A percentile compares a stretch with the other conserved stretches of the same genome.
phyloP scores from a whole-genome alignment of 1,140 invertebrate species.

The Tetraneura akinire region DNA sequence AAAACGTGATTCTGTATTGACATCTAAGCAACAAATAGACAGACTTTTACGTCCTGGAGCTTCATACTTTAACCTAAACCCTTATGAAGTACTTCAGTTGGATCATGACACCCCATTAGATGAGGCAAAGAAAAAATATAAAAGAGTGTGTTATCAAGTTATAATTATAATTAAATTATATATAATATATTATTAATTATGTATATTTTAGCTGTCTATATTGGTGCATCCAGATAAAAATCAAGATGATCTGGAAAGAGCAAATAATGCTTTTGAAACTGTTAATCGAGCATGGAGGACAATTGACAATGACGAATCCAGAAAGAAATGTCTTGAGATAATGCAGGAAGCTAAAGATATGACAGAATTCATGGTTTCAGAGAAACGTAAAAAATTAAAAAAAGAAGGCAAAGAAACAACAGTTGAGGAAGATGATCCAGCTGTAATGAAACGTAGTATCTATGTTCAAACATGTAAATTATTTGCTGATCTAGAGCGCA shows the following conservation, averaged over 20 bases:
- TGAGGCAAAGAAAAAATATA: constrained; percentile 95
- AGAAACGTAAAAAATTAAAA: constrained; percentile 92
- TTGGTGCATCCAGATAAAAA: constrained; percentile 99
- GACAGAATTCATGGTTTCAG: constrained; percentile 91
- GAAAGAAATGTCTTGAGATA: constrained; percentile 92
- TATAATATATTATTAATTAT: background rate
- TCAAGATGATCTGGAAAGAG: constrained; percentile 90
- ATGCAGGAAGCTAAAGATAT: constrained; percentile 95
- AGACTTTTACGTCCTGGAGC: constrained; percentile 88
- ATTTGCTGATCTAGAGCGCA: constrained; percentile 94
- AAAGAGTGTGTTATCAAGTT: constrained; percentile 64
- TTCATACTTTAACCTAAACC: constrained; percentile 95
- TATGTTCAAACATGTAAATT: constrained; percentile 98
- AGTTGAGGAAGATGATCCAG: constrained; percentile 93
- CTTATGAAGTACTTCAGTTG: constrained; percentile 93
- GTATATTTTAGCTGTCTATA: constrained; percentile 77
- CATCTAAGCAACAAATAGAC: constrained; percentile 93
- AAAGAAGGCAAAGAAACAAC: constrained; percentile 81
- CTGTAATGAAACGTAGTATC: constrained; percentile 89
- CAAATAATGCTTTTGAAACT: constrained; percentile 90
- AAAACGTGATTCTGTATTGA: constrained; percentile 85
- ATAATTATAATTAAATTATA: background rate
- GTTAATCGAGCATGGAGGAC: constrained; percentile 96
- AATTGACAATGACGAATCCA: constrained; percentile 90
- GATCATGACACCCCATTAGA: constrained; percentile 86